A percentile compares a stretch with the other conserved stretches of the same genome.
These are phyloP conservation scores for Girardinichthys multiradiatus DNA, from an alignment of 2,113 vertebrate species.

Conservation along the genomic window DNA sequence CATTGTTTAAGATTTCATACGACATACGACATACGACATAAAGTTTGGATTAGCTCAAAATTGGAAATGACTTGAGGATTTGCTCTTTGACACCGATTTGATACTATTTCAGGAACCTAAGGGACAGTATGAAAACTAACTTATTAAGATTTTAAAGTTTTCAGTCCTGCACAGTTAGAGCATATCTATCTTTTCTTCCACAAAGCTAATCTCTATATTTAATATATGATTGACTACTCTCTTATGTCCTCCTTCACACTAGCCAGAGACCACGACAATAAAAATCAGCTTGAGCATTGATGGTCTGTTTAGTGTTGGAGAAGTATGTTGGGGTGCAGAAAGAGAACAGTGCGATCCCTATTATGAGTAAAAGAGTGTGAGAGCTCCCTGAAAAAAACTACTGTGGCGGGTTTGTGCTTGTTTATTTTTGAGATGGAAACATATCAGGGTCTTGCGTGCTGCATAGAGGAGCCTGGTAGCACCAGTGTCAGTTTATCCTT, in stretches of 20 bases:
- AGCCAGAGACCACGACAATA: no score
- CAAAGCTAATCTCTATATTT: constrained; percentile 5
- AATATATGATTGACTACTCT: background rate
- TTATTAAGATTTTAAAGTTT: background rate
- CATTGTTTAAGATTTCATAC: background rate
- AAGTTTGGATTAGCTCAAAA: no score
- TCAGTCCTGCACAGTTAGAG: background rate
- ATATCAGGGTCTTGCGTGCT: background rate
- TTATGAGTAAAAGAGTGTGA: background rate
- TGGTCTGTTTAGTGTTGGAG: background rate
- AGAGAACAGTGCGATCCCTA: background rate
- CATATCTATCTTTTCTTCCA: background rate
- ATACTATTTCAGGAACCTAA: background rate
- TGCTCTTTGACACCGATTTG: background rate
- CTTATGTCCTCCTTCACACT: background rate
- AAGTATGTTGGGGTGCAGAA: background rate
- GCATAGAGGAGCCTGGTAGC: background rate
- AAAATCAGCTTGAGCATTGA: background rate
- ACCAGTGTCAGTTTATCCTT: background rate
- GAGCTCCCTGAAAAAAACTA: background rate
- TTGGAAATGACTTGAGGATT: no score
- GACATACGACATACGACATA: no score
- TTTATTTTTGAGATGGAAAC: background rate
- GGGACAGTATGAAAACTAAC: background rate
- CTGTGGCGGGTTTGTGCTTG: background rate